Base-by-base conservation (phyloP, 2,797 vertebrate species). In the Choloepus didactylus region DNA sequence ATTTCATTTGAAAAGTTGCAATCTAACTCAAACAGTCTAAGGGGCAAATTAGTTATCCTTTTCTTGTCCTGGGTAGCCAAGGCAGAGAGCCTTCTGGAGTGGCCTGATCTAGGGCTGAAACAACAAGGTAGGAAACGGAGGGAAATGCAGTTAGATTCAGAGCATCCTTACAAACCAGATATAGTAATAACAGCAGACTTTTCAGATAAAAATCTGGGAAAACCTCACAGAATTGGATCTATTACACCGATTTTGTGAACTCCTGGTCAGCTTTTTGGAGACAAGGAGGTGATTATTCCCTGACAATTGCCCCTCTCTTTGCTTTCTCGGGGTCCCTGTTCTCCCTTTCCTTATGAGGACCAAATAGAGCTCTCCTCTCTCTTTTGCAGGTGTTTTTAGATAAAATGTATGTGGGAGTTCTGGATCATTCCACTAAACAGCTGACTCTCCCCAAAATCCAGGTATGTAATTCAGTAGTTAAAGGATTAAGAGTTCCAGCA, bases 331-430 rank as follows among this genome's bases (percentile, higher is more conserved):
- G 35, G 19, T 4, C 6, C 25, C 2, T 66, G 15, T 15, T 18
- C n/a, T 19, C 16, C 14, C 4, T 64, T 75, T 54, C 7, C 19
- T 56, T 31, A 10, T 44, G 18, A 77, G 3, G 60, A 62, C 35
- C 41, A 95, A 72, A 94, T 18, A 49, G 9, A 6, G 3, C 7
- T 88, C 35, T 81, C 49, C 56, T 87, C 35, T 94, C 79, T 92
- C 41, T 92, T 79, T 86, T 64, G 25, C 88, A 97, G 95, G 94
- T 97, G 81, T 96, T 96, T 95, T 21, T 96, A 82, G 62, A 95
- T 70, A 49, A 85, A 14, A 38, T 23, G 1, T 88, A 31, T 10
- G 0, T 97, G 31, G 96, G 97, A 82, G 14, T 92, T 64, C 79
- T 97, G 85, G 93, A 95, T 59, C 86, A 70, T 29, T 18, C 2